Conservation (phyloP, 2,797 vertebrate genomes). For the Cygnus olor region DNA sequence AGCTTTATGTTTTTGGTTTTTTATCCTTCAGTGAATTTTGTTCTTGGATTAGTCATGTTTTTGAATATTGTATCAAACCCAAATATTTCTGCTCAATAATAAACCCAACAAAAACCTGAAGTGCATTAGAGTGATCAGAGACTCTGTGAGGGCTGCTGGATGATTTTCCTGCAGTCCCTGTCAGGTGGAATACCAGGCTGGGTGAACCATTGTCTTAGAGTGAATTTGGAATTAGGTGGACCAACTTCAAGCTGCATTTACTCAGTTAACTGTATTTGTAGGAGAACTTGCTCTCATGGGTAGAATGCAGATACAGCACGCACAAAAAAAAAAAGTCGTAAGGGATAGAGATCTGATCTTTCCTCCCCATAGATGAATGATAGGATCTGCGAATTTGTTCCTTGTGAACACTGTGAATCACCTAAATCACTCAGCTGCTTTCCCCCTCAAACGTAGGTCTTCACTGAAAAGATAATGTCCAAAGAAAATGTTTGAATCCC, state of each 20-base stretch:
- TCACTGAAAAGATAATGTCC: not conserved
- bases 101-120: not conserved
- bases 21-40: not conserved
- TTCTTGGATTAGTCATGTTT: not conserved
- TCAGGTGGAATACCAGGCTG: not conserved
- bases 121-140: not conserved
- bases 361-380: not conserved
- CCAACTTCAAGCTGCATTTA: not conserved
- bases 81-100: not conserved
- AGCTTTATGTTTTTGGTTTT: not conserved
- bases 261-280: not conserved
- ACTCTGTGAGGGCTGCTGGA: not conserved
- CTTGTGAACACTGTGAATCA: not conserved
- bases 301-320: not conserved
- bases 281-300: accelerated
- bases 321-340: not conserved
- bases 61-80: not conserved
- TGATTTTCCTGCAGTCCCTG: not conserved
- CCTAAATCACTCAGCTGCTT: not conserved
- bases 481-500: not conserved
- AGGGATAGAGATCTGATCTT: not conserved
- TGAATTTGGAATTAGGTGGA: not conserved
- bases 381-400: not conserved
- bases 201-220: not conserved
- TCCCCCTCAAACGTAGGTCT: not conserved